Evolutionary conservation across 2,113 vertebrate genomes (phyloP), one percentile per base, ranked within the genome.

Genomic region (Chaetodon auriga): DNA sequence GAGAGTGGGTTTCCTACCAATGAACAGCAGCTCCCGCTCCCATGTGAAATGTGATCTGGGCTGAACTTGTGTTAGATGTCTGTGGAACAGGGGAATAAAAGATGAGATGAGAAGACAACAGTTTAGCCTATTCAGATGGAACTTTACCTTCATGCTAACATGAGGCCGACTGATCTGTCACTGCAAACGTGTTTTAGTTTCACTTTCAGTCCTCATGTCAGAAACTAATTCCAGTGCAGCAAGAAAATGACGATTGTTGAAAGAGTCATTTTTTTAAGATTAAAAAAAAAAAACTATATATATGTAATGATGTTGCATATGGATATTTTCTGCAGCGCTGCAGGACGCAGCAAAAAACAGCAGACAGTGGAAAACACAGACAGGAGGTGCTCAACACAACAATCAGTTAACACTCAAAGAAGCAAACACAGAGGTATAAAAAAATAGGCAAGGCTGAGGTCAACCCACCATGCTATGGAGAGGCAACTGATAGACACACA

Each of bases 321-420:
- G 36, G 41, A 45, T 61, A 72, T 80, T 51, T 54, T 77, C 49
- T 75, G 38, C 68, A 73, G 48, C 72, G 45, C 36, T 68, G 53
- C 1, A 0, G 48, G 41, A 68, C 23, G 74, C 78, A 66, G 77
- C 66, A 81, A 48, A 73, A 68, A 79, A 53, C 14, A 58, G 63
- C 36, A 68, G 6, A 73, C 30, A 66, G 46, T 30, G 35, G 53
- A n/a, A 68, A 60, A 83, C 63, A 87, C 65, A 76, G 45, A 85
- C 45, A 75, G 30, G 65, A 89, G 63, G 69, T 69, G 63, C 54
- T 91, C 72, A 75, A 83, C 83, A 84, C 68, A 1, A 88, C 89
- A 90, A 81, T 86, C 62, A 87, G 72, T 43, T 78, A 82, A 93
- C 85, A 87, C 83, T 87, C 80, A 87, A 72, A 85, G 68, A 84